phyloP scores from a whole-genome alignment of 92 coral and sea anemone species.

The Heteractis magnifica region DNA sequence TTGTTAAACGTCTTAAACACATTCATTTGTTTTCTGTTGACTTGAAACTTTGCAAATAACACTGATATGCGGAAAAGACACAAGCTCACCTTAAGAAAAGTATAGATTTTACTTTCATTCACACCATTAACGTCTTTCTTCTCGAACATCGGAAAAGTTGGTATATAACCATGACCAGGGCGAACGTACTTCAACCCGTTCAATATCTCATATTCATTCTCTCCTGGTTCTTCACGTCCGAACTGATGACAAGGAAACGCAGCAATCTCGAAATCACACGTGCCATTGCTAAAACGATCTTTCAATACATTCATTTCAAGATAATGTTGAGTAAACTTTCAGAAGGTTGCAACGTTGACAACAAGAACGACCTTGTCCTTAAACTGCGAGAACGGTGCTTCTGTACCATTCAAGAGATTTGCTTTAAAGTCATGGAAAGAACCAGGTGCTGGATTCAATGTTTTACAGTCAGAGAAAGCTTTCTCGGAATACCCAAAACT shows the following conservation, averaged over 20 bases:
- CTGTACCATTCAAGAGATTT: conserved; percentile 38
- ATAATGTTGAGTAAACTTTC: conserved; percentile 71
- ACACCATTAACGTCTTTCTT: conserved; percentile 78
- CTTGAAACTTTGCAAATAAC: too few relatives aligned
- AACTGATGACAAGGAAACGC: conserved; percentile 84
- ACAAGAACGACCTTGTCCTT: conserved; percentile 51
- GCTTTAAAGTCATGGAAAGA: conserved; percentile 62
- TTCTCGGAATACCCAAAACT: conserved; percentile 9
- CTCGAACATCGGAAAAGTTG: conserved; percentile 48
- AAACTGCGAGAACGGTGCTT: conserved; percentile 27
- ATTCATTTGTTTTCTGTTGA: too few relatives aligned
- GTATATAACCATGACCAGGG: conserved; percentile 69
- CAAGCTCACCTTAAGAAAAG: conserved; percentile 69
- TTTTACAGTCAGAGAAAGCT: not conserved
- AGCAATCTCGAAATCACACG: conserved; percentile 66
- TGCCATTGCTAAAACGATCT: conserved; percentile 41
- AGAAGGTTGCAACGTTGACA: conserved; percentile 79
- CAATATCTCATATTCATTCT: conserved; percentile 62
- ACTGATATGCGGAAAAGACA: too few relatives aligned
- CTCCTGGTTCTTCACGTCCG: conserved; percentile 77
- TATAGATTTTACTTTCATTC: conserved; percentile 53
- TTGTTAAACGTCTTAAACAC: too few relatives aligned
- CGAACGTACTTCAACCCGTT: conserved; percentile 75
- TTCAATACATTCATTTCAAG: conserved; percentile 67
- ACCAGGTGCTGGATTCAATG: not conserved